Conservation (phyloP, 2,797 vertebrate species). For the Macrochelys suwanniensis region DNA sequence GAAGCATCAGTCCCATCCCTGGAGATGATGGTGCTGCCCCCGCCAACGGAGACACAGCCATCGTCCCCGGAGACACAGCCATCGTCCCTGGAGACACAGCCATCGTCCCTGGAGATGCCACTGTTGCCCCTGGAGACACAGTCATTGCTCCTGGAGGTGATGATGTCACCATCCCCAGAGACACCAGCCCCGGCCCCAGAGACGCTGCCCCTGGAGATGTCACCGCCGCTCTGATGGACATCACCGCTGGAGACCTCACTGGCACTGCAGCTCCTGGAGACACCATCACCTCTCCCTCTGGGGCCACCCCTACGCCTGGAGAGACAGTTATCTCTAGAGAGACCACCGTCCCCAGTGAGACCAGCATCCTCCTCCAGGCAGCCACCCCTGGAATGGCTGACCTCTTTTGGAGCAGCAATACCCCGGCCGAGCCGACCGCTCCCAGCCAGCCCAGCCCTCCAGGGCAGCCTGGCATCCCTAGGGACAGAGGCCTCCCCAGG, state of each 20-base stretch:
- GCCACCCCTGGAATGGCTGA: neutral
- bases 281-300: neutral
- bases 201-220: neutral
- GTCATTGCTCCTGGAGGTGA: neutral
- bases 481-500: neutral
- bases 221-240: neutral
- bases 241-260: neutral
- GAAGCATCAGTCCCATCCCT: neutral
- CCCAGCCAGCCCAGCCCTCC: neutral
- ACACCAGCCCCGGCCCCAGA: no score
- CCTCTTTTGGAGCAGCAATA: neutral
- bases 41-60: neutral
- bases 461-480: neutral
- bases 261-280: neutral
- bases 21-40: no score
- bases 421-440: accelerated
- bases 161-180: neutral
- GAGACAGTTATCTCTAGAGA: neutral
- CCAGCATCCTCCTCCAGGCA: neutral
- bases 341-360: neutral
- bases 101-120: no score
- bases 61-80: neutral
- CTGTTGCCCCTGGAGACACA: no score
- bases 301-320: neutral
- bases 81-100: neutral